Conservation (phyloP, 2,888 invertebrate species). For the Cephus rjabovi region DNA sequence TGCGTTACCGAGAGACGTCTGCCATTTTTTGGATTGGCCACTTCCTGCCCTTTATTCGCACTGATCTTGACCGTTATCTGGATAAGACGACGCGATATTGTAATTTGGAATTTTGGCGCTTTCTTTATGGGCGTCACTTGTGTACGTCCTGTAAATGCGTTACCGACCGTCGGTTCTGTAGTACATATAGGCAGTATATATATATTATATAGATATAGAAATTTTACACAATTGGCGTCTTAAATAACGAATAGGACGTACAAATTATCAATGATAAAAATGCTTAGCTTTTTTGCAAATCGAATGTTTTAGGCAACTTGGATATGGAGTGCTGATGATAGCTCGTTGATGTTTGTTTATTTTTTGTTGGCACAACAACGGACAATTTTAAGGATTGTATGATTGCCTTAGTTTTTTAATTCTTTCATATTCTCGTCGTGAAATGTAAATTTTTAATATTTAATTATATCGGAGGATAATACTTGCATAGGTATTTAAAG, state of each 20-base stretch:
- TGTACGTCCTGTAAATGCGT: neutral
- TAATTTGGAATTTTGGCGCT: neutral
- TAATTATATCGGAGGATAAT: neutral
- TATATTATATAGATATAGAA: neutral
- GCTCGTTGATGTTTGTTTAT: neutral
- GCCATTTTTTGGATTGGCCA: slow-evolving; percentile 10
- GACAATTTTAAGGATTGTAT: neutral
- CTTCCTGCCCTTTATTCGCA: slow-evolving; percentile 27
- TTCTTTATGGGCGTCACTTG: neutral
- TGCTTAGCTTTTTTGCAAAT: neutral
- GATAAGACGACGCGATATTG: neutral
- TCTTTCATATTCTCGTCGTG: neutral
- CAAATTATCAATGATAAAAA: neutral
- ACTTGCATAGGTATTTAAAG: neutral
- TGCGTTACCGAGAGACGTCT: slow-evolving; percentile 25
- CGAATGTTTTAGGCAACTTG: neutral
- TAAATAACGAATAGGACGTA: neutral
- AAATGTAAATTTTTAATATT: neutral
- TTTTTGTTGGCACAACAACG: neutral
- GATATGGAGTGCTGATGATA: neutral
- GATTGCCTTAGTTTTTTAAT: neutral
- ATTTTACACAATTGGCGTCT: neutral
- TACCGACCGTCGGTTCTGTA: neutral
- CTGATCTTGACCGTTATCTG: slow-evolving; percentile 24
- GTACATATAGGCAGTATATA: neutral